Evolutionary conservation across 2,888 invertebrate genomes (phyloP).

Genomic region (Drosophila silvestris): DNA sequence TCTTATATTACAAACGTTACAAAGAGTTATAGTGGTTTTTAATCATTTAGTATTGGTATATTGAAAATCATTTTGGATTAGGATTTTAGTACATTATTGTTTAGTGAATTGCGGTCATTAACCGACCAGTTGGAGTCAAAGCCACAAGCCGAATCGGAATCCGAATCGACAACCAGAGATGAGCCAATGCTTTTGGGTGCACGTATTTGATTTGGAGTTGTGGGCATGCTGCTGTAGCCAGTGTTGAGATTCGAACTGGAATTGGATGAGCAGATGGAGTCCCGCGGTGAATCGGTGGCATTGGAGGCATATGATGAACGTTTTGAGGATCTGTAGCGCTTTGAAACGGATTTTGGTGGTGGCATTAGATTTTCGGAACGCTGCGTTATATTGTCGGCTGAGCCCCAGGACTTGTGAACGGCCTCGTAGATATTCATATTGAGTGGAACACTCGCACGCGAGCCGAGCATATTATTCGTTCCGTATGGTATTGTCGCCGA

Average conservation of each 20-base stretch:
- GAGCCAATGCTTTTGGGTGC: constrained; percentile 79
- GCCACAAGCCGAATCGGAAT: constrained; percentile 95
- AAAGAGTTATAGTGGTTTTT: neutral
- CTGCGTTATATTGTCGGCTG: constrained; percentile 93
- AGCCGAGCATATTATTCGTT: constrained; percentile 72
- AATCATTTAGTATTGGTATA: neutral
- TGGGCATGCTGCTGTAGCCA: constrained; percentile 88
- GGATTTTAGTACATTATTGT: constrained; percentile 57
- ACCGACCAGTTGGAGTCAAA: constrained; percentile 91
- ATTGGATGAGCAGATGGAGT: constrained; percentile 80
- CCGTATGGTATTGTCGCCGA: constrained; percentile 77
- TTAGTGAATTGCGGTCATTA: constrained; percentile 65
- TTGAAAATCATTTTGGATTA: constrained; percentile 10
- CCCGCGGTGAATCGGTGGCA: constrained; percentile 77
- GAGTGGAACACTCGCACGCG: constrained; percentile 81
- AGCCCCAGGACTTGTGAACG: constrained; percentile 95
- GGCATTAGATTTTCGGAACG: constrained; percentile 87
- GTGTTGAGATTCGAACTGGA: constrained; percentile 80
- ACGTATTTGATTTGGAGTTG: constrained; percentile 88
- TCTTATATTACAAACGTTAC: neutral
- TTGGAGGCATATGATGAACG: constrained; percentile 83
- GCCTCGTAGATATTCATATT: constrained; percentile 87
- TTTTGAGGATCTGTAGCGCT: constrained; percentile 88
- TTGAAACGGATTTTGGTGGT: constrained; percentile 90
- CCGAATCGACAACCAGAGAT: constrained; percentile 87